Conservation (phyloP, 2,888 invertebrate species). For the Aspidiotus rigidus region DNA sequence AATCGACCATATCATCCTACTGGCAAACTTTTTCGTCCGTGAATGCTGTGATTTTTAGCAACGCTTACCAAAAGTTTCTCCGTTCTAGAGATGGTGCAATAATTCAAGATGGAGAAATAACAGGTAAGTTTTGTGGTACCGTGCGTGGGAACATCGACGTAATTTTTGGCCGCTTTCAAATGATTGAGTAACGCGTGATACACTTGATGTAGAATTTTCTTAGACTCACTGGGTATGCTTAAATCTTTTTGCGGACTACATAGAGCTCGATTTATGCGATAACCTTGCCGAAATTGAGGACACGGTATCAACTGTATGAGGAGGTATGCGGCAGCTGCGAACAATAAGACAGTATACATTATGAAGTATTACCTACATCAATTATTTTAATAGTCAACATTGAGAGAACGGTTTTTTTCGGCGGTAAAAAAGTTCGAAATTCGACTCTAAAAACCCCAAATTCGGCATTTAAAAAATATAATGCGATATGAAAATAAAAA, state of each 20-base stretch:
- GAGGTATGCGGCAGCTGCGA: constrained; percentile 71
- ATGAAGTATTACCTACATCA: too few relatives aligned
- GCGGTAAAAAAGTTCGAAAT: too few relatives aligned
- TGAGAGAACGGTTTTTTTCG: too few relatives aligned
- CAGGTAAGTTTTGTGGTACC: constrained; percentile 86
- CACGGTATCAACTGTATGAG: constrained; percentile 85
- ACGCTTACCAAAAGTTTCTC: constrained; percentile 80
- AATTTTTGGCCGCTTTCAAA: constrained; percentile 72
- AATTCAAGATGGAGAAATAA: constrained; percentile 84
- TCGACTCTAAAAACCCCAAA: too few relatives aligned
- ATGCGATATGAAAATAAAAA: too few relatives aligned
- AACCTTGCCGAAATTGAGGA: constrained; percentile 80
- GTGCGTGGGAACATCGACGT: constrained; percentile 75
- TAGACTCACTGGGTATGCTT: constrained; percentile 50
- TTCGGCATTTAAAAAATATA: too few relatives aligned
- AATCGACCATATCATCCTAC: neutral
- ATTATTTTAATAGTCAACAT: too few relatives aligned
- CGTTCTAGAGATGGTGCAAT: constrained; percentile 78
- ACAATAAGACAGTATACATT: too few relatives aligned
- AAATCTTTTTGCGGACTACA: constrained; percentile 44
- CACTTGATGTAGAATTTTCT: constrained; percentile 51
- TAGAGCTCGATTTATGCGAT: constrained; percentile 54
- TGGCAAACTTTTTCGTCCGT: neutral
- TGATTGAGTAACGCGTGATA: constrained; percentile 43
- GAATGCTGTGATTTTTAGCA: neutral